phyloP scores from a whole-genome alignment of 2,797 vertebrate species.

The Sebastes minor region DNA sequence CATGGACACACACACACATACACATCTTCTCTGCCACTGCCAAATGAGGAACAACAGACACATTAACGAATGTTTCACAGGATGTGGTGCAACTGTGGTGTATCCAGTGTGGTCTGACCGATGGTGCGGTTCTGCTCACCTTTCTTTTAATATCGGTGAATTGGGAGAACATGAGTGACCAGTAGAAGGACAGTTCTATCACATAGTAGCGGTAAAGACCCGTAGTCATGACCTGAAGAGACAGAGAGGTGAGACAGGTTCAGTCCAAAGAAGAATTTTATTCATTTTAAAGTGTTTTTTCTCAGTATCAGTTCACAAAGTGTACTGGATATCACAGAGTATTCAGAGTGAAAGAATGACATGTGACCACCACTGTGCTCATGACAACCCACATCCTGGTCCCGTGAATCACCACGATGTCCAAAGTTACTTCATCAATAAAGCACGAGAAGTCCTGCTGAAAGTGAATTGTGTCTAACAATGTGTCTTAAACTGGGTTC shows the following conservation, averaged over 20 bases:
- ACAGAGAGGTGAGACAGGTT: neutral
- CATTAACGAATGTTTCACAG: slow-evolving; percentile 15
- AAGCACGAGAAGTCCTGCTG: neutral
- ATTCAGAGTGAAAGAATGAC: neutral
- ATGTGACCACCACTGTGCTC: neutral
- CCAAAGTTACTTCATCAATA: neutral
- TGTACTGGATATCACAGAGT: neutral
- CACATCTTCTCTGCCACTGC: neutral
- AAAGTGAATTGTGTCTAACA: neutral
- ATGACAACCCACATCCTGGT: neutral
- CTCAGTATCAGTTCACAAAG: neutral
- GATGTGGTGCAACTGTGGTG: neutral
- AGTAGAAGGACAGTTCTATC: slow-evolving; percentile 94
- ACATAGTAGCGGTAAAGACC: slow-evolving; percentile 94
- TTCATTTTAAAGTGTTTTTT: neutral
- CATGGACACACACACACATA: neutral
- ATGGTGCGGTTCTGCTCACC: slow-evolving; percentile 81
- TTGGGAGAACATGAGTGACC: slow-evolving; percentile 98
- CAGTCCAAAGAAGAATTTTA: neutral
- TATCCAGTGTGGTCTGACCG: neutral
- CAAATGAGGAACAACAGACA: slow-evolving; percentile 46
- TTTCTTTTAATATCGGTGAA: slow-evolving; percentile 98
- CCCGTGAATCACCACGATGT: neutral
- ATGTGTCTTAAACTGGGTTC: neutral
- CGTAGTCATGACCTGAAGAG: slow-evolving; percentile 85